phyloP scores from a whole-genome alignment of 64 coral and sea anemone genomes.

The Astreopora myriophthalma region DNA sequence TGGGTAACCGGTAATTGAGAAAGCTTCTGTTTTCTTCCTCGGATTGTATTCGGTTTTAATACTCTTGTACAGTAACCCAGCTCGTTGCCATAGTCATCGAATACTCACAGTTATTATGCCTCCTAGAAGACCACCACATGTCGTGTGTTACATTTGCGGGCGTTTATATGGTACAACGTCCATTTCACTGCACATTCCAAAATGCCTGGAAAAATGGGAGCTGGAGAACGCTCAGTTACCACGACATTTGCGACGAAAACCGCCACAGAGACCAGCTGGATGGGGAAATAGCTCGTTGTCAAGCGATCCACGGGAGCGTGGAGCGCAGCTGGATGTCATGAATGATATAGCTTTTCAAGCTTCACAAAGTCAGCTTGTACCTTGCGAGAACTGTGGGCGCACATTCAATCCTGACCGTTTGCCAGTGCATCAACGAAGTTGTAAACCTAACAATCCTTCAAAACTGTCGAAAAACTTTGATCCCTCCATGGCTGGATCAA shows the following conservation, averaged over 20 bases:
- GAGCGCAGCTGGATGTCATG: slow-evolving; percentile 83
- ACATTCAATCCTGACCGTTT: slow-evolving; percentile 94
- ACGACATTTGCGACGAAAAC: slow-evolving; percentile 69
- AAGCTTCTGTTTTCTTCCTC: no score
- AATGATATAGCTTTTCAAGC: slow-evolving; percentile 89
- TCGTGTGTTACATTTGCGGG: slow-evolving; percentile 97
- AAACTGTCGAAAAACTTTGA: slow-evolving; percentile 83
- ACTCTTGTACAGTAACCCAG: no score
- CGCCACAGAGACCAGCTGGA: slow-evolving; percentile 71
- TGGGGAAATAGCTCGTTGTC: slow-evolving; percentile 67
- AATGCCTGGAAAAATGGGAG: slow-evolving; percentile 98
- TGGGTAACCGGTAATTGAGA: no score
- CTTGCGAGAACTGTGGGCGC: slow-evolving; percentile 91
- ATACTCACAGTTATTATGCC: slow-evolving; percentile 59
- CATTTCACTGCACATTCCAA: slow-evolving; percentile 87
- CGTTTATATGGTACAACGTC: slow-evolving; percentile 92
- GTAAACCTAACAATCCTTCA: slow-evolving; percentile 69
- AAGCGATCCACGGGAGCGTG: slow-evolving; percentile 40
- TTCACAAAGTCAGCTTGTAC: slow-evolving; percentile 85
- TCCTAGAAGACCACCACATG: slow-evolving; percentile 71
- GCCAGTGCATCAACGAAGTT: slow-evolving; percentile 91
- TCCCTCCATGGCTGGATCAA: slow-evolving; percentile 30
- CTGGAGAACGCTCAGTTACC: slow-evolving; percentile 92
- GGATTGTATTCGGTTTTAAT: no score
- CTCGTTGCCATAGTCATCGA: no score